Evolutionary conservation across 2,113 vertebrate species (phyloP), one percentile per base, ranked within the genome.

Genomic region (Prunella fulvescens): DNA sequence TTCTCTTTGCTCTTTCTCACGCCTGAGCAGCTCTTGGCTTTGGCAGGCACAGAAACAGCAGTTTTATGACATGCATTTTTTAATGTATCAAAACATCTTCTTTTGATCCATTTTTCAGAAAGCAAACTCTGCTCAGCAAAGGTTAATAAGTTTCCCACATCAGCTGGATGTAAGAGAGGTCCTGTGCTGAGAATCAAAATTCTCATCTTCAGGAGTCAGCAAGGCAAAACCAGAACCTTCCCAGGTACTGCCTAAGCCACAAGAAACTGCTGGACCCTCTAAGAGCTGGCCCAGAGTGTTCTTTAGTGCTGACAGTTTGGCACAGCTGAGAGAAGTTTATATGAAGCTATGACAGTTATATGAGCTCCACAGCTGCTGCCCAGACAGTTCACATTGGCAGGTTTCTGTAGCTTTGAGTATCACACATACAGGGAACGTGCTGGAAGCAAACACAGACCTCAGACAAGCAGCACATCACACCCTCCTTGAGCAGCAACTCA

Each of bases 21-120:
- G 28, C 78, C 81, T 94, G 87, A 94, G 37, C 19, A 53, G 67
- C 50, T 94, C 89, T 88, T 72, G 62, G 81, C 71, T 95, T 91
- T 8, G 2, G 61, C 91, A 96, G 81, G 66, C 93, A 77, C 29
- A 88, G 39, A 62, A 88, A 45, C 78, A 87, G 81, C 40, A 33
- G 81, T 24, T 92, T 90, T 44, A 96, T 45, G 67, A 82, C 84
- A 91, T 54, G 54, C 70, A 82, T 69, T 91, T 92, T 91, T 90
- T 92, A 95, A 92, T 62, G 72, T 88, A 95, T 77, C 91, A 92
- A 90, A 95, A 81, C 74, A 82, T 22, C 53, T 31, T 40, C 67
- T 72, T 90, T 81, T 66, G 72, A 94, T 88, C 74, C 39, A 62
- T 92, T 91, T 95, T 84, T 92, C 60, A 66, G 72, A 77, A 94